A percentile compares a stretch with the other conserved stretches of the same genome.
These are phyloP conservation scores for Streblospio benedicti DNA, from an alignment of 1,140 invertebrate species.

Conservation along the genomic window DNA sequence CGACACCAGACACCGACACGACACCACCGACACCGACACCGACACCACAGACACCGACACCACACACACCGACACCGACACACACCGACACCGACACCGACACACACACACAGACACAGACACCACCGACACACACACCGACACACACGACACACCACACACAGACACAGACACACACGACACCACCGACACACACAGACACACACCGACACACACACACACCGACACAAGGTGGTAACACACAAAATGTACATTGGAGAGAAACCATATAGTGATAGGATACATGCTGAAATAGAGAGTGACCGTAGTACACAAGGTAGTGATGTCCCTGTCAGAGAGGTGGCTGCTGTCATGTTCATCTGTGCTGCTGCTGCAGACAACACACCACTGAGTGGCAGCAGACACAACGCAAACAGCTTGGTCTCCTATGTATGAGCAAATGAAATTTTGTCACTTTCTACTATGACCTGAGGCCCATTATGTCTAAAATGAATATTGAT, in stretches of 20 bases:
- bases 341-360: background rate
- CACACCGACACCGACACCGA: too few species aligned
- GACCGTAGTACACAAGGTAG: background rate
- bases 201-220: conserved; percentile 1
- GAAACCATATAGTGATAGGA: background rate
- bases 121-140: too few species aligned
- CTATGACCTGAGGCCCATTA: too few species aligned
- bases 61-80: too few species aligned
- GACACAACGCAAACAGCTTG: background rate
- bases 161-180: background rate
- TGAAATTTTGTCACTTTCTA: too few species aligned
- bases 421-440: too few species aligned
- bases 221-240: background rate
- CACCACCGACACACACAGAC: background rate
- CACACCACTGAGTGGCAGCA: background rate
- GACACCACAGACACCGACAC: too few species aligned
- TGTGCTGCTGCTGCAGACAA: background rate
- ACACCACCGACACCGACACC: too few species aligned
- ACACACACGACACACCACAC: background rate
- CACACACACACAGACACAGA: too few species aligned
- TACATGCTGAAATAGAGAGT: too few species aligned
- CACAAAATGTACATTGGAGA: background rate
- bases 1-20: too few species aligned
- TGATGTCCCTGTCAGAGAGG: background rate
- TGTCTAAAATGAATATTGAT: too few species aligned